Conservation (phyloP, 2,113 vertebrate genomes). For the Trichechus manatus region DNA sequence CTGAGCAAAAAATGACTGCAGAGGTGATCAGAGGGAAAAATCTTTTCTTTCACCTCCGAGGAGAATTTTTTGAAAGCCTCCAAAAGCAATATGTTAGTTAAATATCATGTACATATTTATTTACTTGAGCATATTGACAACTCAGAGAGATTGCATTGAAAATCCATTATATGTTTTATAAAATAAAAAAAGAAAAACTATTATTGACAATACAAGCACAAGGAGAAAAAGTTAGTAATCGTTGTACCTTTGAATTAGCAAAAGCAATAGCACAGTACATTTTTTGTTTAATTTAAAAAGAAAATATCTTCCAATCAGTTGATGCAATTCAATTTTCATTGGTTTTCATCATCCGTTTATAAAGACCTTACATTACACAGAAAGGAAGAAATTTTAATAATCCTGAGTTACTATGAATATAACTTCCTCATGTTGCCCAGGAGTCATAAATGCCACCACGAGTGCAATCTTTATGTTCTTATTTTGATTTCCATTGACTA, state of each 20-base stretch:
- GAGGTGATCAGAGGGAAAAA: background rate
- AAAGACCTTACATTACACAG: background rate
- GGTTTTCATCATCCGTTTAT: conserved; percentile 30
- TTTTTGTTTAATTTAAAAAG: background rate
- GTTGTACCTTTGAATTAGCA: background rate
- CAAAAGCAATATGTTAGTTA: background rate
- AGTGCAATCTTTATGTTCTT: conserved; percentile 69
- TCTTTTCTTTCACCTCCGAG: background rate
- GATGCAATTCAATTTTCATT: conserved; percentile 26
- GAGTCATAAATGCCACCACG: conserved; percentile 68
- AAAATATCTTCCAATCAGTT: conserved; percentile 6
- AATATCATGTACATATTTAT: background rate
- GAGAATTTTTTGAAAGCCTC: background rate
- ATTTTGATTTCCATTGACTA: conserved; percentile 80
- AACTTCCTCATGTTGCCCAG: conserved; percentile 36
- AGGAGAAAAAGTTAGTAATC: background rate
- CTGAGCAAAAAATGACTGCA: background rate
- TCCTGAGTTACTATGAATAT: conserved; percentile 44
- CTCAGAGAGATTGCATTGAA: background rate
- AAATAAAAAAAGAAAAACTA: conserved; percentile 52
- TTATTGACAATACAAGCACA: background rate
- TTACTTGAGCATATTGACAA: background rate
- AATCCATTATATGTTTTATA: background rate
- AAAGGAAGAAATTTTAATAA: conserved; percentile 57
- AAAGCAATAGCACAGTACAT: background rate